Conservation (phyloP, 2,888 invertebrate genomes). For the Neoscelio sp. region DNA sequence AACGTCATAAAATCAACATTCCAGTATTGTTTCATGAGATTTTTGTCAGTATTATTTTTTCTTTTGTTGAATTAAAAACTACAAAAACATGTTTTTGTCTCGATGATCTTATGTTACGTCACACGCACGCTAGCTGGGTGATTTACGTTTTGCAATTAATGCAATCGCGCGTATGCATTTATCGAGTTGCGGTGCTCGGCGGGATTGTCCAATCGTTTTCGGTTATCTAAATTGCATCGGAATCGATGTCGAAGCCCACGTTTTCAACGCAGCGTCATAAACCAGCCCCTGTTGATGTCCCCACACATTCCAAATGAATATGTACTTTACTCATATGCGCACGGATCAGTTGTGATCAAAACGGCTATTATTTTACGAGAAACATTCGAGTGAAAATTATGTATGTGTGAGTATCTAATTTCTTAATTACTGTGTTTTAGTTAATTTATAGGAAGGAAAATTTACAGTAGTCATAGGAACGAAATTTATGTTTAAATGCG, state of each 20-base stretch:
- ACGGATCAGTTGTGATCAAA: constrained; percentile 13
- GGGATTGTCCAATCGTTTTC: constrained; percentile 69
- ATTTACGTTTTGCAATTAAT: constrained; percentile 57
- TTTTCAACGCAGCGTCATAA: constrained; percentile 79
- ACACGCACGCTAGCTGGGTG: constrained; percentile 30
- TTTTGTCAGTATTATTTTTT: neutral
- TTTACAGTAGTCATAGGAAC: constrained; percentile 1
- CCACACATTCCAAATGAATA: constrained; percentile 41
- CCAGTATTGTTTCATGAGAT: neutral
- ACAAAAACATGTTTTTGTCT: constrained; percentile 18
- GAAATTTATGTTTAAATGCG: neutral
- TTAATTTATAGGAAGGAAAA: neutral
- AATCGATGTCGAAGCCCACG: constrained; percentile 81
- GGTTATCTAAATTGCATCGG: constrained; percentile 82
- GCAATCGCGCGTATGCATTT: constrained; percentile 69
- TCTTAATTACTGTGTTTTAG: constrained; percentile 17
- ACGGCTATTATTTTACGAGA: constrained; percentile 18
- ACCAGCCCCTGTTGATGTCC: constrained; percentile 81
- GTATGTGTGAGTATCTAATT: neutral
- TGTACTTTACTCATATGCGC: constrained; percentile 7
- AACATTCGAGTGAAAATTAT: constrained; percentile 8
- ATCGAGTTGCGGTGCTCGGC: constrained; percentile 57
- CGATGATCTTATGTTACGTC: constrained; percentile 41
- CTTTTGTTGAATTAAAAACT: constrained; percentile 5
- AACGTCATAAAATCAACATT: neutral